These are phyloP conservation scores for Serinus canaria DNA, from an alignment of 2,113 vertebrate genomes.

Conservation along the genomic window DNA sequence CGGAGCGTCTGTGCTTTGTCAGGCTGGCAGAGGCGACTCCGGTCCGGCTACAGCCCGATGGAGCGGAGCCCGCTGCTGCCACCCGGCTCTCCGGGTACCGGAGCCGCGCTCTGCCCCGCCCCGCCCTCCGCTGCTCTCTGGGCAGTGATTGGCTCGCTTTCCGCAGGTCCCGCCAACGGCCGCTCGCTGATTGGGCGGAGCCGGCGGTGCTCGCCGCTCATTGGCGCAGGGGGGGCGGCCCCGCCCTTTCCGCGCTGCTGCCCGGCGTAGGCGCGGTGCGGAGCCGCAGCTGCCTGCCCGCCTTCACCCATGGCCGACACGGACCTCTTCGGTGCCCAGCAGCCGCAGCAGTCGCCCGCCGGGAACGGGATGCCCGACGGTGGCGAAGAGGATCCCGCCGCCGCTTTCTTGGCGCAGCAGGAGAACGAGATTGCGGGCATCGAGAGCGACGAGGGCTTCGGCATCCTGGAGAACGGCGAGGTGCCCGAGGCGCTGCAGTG, in stretches of 20 bases:
- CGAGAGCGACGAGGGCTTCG: constrained; percentile 89
- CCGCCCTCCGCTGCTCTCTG: not conserved
- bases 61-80: accelerated
- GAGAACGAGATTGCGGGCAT: constrained; percentile 93
- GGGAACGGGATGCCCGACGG: constrained; percentile 70
- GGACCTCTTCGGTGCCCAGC: constrained; percentile 71
- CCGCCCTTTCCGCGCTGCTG: not conserved
- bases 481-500: constrained; percentile 79
- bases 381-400: constrained; percentile 87
- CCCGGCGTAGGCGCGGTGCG: not conserved
- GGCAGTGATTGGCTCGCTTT: not conserved
- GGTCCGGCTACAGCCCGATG: accelerated
- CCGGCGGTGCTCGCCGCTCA: not conserved
- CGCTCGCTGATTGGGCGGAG: not conserved
- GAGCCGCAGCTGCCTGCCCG: not conserved
- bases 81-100: not conserved
- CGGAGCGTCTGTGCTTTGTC: accelerated
- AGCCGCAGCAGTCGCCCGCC: constrained; percentile 35
- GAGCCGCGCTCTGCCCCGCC: not conserved
- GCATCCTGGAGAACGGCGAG: constrained; percentile 89
- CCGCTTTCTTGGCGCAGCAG: constrained; percentile 90
- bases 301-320: constrained; percentile 73
- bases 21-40: accelerated
- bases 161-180: not conserved
- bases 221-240: not conserved